Conservation (phyloP, 37 sponge, comb jelly and placozoan species). For the Agelas oroides region DNA sequence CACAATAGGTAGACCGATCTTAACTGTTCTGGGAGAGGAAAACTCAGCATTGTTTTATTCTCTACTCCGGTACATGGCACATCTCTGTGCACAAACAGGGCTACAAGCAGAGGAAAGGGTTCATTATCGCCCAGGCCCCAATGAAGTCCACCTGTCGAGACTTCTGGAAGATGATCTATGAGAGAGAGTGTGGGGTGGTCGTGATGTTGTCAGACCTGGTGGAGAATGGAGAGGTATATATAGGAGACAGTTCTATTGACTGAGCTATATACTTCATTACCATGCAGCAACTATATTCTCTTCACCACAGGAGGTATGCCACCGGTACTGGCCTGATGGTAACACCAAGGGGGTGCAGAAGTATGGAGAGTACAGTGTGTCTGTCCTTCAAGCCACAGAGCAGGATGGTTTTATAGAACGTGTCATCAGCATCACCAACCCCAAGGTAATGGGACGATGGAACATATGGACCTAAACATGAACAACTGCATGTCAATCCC, state of each 20-base stretch:
- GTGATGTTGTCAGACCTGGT: conserved; percentile 49
- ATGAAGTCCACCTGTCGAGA: conserved; percentile 36
- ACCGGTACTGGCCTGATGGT: conserved; percentile 53
- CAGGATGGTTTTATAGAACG: conserved; percentile 40
- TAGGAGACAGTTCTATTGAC: not conserved
- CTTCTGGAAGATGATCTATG: too few species aligned
- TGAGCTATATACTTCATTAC: conserved; percentile 52
- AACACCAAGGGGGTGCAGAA: conserved; percentile 26
- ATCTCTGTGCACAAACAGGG: conserved; percentile 43
- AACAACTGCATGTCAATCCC: too few species aligned
- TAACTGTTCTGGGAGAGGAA: too few species aligned
- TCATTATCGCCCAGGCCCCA: conserved; percentile 68
- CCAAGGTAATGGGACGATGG: conserved; percentile 8
- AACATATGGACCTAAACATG: too few species aligned
- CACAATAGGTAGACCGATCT: too few species aligned
- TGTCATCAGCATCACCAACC: conserved; percentile 17
- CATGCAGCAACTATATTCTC: not conserved
- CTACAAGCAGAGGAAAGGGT: conserved; percentile 42
- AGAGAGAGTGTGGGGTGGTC: conserved; percentile 56
- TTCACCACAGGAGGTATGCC: conserved; percentile 38
- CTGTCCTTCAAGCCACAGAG: not conserved
- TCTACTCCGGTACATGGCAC: too few species aligned
- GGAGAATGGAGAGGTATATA: conserved; percentile 25
- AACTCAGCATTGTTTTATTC: too few species aligned
- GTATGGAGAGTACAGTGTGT: conserved; percentile 26